Evolutionary conservation across 1,140 invertebrate genomes (phyloP).

Genomic region (Drosophila punjabiensis): DNA sequence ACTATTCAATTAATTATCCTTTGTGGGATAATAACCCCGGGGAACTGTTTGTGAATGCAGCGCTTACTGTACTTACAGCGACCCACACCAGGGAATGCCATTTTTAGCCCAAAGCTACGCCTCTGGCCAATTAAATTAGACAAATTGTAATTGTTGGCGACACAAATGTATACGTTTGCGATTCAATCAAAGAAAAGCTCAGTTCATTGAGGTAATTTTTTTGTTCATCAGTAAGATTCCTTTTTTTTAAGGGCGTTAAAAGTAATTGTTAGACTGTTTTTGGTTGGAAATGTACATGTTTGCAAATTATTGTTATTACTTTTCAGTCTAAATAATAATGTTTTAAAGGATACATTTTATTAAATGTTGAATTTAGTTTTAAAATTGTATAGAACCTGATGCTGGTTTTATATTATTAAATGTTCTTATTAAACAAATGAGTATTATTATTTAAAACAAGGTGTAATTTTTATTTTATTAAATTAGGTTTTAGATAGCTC

Average conservation of each 20-base stretch:
- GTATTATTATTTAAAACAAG: no score
- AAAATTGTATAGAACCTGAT: not conserved
- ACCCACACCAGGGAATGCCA: conserved; percentile 6
- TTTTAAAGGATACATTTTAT: not conserved
- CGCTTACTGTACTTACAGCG: conserved; percentile 32
- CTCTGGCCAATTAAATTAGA: conserved; percentile 22
- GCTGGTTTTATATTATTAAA: no score
- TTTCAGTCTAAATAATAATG: not conserved
- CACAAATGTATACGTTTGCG: not conserved
- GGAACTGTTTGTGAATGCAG: conserved; percentile 6
- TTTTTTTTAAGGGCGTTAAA: not conserved
- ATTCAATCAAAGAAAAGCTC: conserved; percentile 10
- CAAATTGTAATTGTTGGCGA: conserved; percentile 21
- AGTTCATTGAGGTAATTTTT: not conserved
- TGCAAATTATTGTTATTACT: not conserved
- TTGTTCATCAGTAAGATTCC: not conserved
- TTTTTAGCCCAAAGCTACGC: conserved; percentile 7
- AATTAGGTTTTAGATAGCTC: no score
- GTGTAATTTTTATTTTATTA: no score
- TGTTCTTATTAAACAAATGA: no score
- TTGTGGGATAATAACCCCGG: conserved; percentile 4
- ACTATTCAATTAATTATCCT: conserved; percentile 25
- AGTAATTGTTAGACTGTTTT: not conserved
- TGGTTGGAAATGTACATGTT: not conserved
- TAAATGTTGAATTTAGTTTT: not conserved